Evolutionary conservation across 64 coral and sea anemone species (phyloP), one percentile per base, ranked within the genome.

Genomic region (Dendronephthya gigantea): DNA sequence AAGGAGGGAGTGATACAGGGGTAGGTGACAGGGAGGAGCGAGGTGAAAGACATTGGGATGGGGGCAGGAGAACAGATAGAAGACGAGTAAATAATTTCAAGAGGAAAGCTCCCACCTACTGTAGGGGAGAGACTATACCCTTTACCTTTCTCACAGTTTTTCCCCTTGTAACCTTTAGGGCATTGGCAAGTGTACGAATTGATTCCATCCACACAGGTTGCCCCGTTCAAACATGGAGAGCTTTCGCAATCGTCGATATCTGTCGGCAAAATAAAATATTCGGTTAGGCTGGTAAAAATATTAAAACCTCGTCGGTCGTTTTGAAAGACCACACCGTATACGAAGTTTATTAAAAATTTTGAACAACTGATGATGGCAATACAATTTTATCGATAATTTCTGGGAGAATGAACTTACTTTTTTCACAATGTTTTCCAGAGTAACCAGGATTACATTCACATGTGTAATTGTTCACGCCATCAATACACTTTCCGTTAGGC

Each of bases 391-490:
- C 41, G 41, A 45, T 11, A 45, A 45, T 45, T 58, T 58, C 6
- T 58, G 22, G 2, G 1, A n/a, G 2, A 15, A 58, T n/a, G 23
- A 1, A 19, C 55, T n/a, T 62, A 62, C 55, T 62, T 14, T n/a
- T 22, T 40, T 86, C 85, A 23, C 85, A 86, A 6, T 86, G 52
- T 27, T 86, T 43, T 16, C 85, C 85, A 86, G 52, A 43, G 45
- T 39, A 86, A 15, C 85, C 85, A 66, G 41, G 55, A 13, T 81
- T 38, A 56, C 87, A 89, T 33, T 68, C 82, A 51, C 91, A 92
- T 17, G 88, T 72, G 35, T 92, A 96, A 8, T 41, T 39, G 39
- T 72, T 88, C 23, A 92, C 86, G 8, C 91, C 88, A 83, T 96
- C 94, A 28, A 65, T 39, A 49, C 94, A 96, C 28, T 70, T 88